Base-by-base conservation (phyloP, 2,888 invertebrate genomes). In the Eupithecia pulchellata region DNA sequence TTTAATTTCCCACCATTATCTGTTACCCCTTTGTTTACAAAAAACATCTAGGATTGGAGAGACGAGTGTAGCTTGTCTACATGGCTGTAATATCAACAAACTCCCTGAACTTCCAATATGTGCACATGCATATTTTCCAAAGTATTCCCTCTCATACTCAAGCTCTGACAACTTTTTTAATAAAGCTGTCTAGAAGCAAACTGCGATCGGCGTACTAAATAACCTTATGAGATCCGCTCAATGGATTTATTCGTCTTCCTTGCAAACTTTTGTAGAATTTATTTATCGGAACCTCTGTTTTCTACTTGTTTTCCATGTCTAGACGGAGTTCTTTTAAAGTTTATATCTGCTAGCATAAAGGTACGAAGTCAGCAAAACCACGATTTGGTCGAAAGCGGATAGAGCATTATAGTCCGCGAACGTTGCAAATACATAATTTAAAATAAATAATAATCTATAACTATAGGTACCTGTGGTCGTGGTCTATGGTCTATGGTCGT, bases 181-280 rank as follows among this genome's bases (percentile, higher is more conserved):
- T 68, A 71, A 71, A 67, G 57, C 68, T 67, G 70, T 66, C 70
- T 61, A 27, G 32, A 4, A 60, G 8, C 14, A 47, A 39, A 61
- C 60, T 58, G 30, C 39, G 17, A 27, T 67, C 29, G 27, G 42
- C 30, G 30, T 66, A 64, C 52, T 64, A 36, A 65, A 66, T 63
- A 72, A 47, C 52, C 34, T 20, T 55, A 30, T 58, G 14, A 68
- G 52, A 66, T 64, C 66, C 17, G 63, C 66, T 68, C 68, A 69
- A 63, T 68, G 57, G 58, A 66, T 72, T 47, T 68, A 58, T 72
- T 72, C 66, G 58, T 69, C 66, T 68, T 72, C 55, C 39, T 65
- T 32, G 20, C 60, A 9, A 52, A 52, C 32, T 30, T 60, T 30
- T 32, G 30, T 30, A 20, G 32, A 60, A 60, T 61, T 32, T 5